Conservation (phyloP, 2,888 invertebrate genomes). For the Apamea monoglypha region DNA sequence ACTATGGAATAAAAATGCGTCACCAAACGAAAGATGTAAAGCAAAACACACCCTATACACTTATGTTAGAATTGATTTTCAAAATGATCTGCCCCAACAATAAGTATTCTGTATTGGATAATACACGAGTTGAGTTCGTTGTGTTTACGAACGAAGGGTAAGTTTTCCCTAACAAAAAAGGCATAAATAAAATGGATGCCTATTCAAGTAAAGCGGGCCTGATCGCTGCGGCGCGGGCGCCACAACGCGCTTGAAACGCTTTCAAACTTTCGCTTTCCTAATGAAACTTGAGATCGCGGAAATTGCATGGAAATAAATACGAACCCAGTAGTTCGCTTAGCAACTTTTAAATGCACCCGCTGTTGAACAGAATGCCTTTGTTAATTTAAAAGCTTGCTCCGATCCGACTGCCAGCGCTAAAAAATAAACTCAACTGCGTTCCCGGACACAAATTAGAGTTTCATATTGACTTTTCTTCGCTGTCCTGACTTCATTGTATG, state of each 20-base stretch:
- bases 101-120: slow-evolving; percentile 47
- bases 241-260: slow-evolving; percentile 71
- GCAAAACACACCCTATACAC: slow-evolving; percentile 27
- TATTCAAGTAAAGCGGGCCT: slow-evolving; percentile 69
- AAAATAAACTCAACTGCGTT: slow-evolving; percentile 72
- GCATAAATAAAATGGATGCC: slow-evolving; percentile 70
- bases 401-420: slow-evolving; percentile 70
- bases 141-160: slow-evolving; percentile 52
- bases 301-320: slow-evolving; percentile 86
- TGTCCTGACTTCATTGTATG: slow-evolving; percentile 62
- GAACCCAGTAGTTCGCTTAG: slow-evolving; percentile 78
- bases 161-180: slow-evolving; percentile 70
- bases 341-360: slow-evolving; percentile 83
- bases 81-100: slow-evolving; percentile 9
- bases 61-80: slow-evolving; percentile 28
- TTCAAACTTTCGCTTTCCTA: slow-evolving; percentile 82
- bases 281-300: slow-evolving; percentile 82
- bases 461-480: slow-evolving; percentile 67
- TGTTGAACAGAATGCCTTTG: slow-evolving; percentile 81
- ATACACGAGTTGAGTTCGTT: slow-evolving; percentile 45
- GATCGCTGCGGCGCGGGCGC: slow-evolving; percentile 67
- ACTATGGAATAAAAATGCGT: slow-evolving; percentile 64
- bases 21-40: slow-evolving; percentile 4
- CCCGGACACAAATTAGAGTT: slow-evolving; percentile 70
- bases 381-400: slow-evolving; percentile 82